Base-by-base conservation (phyloP, 2,888 invertebrate genomes). In the Dolichomitus sp. region DNA sequence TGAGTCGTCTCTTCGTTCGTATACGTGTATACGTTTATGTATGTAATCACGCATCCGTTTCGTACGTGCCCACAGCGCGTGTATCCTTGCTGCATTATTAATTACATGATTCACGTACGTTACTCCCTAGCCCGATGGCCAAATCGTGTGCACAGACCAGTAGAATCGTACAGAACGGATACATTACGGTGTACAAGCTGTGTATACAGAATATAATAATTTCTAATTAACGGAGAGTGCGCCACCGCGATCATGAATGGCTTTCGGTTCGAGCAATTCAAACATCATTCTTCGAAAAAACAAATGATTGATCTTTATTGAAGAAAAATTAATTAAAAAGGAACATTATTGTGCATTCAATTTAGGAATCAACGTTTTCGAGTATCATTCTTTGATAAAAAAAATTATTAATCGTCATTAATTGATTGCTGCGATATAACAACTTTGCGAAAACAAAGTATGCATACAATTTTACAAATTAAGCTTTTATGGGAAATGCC, bases 21-120 rank as follows among this genome's bases (percentile, higher is more conserved):
- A 12, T 42, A 30, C 17, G 12, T n/a, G n/a, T 40, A 7, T 42
- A 65, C 12, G 27, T 37, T 37, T 65, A 66, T 12, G 68, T 54
- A 42, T 66, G 73, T 74, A 57, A 78, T 70, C 69, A 77, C 50
- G 80, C 82, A 76, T 83, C 82, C 82, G 79, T 83, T 80, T 72
- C 75, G 66, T 76, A 88, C 89, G 91, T 92, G 90, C 88, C 88
- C 90, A 91, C 87, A 85, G 83, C 88, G 90, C 92, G 91, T 92
- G 91, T 90, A 91, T 92, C 91, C 91, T 91, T 87, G 88, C 89
- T 91, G 89, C 89, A 91, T 92, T 91, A 91, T 91, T 92, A 92
- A 92, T 92, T 89, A 90, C 87, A 88, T 87, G 87, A 80, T 83
- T 83, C 82, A 79, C 77, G 78, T 73, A 45, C 80, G 50, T 70